These are phyloP conservation scores for Poeciliopsis occidentalis DNA, from an alignment of 2,113 vertebrate genomes.

Conservation along the genomic window DNA sequence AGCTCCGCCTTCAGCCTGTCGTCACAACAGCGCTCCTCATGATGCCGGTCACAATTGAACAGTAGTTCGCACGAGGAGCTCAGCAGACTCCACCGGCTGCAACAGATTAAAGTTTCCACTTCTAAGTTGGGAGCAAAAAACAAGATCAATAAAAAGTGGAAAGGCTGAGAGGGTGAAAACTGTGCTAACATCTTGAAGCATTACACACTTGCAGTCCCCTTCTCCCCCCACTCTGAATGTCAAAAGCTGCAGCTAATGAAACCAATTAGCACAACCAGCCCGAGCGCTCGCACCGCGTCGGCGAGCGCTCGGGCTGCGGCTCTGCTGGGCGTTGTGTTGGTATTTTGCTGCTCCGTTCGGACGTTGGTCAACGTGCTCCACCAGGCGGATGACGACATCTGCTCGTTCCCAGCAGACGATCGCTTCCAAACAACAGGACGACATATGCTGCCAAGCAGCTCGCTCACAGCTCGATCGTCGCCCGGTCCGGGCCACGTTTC, in stretches of 20 bases:
- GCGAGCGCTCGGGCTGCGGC: conserved; percentile 2
- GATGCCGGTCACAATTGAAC: too few relatives aligned
- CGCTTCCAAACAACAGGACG: conserved; percentile 67
- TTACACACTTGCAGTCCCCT: not conserved
- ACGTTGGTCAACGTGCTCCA: conserved; percentile 68
- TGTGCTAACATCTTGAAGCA: not conserved
- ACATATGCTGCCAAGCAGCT: conserved; percentile 65
- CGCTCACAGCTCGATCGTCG: conserved; percentile 53
- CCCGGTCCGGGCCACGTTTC: conserved; percentile 40
- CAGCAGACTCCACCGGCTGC: not conserved
- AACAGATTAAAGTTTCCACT: not conserved
- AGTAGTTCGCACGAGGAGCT: too few relatives aligned
- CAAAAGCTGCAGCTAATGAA: not conserved
- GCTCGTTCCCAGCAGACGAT: conserved; percentile 69
- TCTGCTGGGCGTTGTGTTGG: conserved; percentile 47
- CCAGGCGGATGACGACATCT: conserved; percentile 74
- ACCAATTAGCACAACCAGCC: not conserved
- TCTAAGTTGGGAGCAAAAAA: too few relatives aligned
- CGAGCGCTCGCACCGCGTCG: too few relatives aligned
- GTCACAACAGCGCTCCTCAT: too few relatives aligned
- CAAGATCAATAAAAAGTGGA: not conserved
- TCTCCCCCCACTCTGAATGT: not conserved
- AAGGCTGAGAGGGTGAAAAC: not conserved
- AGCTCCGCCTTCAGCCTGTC: too few relatives aligned
- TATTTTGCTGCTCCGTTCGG: conserved; percentile 55